Evolutionary conservation across 1,140 invertebrate species (phyloP), one percentile per base, ranked within the genome.

Genomic region (Zaprionus gabonicus): DNA sequence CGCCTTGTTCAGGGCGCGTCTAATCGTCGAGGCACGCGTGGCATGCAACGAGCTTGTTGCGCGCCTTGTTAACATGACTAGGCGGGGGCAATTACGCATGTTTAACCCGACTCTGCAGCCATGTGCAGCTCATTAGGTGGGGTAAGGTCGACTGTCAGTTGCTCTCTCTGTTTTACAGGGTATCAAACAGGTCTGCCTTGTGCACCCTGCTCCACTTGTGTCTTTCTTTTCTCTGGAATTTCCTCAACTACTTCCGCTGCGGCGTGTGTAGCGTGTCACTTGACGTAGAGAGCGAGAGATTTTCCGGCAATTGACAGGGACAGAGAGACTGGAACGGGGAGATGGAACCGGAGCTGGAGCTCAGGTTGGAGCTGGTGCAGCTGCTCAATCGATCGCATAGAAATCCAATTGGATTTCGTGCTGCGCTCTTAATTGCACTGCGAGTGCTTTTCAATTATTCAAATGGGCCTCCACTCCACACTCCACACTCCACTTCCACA

Each of bases 361-460:
- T 58, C 36, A 27, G 46, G 67, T 58, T 58, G 59, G 44, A 81
- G 76, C 81, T 23, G 58, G 63, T 86, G 83, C 83, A 85, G 69
- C 76, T 60, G 69, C 76, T 60, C 76, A 71, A 77, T 67, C 71
- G 81, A 80, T 78, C 76, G 66, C 68, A 63, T 46, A 76, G 69
- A 81, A 88, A 87, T 74, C 81, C 85, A 84, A 87, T 88, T 71
- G 41, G 51, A 88, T 84, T 81, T 87, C 73, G 63, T 88, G 87
- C 36, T 59, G 49, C 83, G 84, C 83, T 87, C 84, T 87, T 88
- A 84, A 87, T 87, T 87, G 84, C 81, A 81, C 80, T 78, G 78
- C 84, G 83, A 87, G 84, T 88, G 83, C 64, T 84, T 83, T 87
- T 88, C 81, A 88, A 87, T 87, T 88, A 87, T 84, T 88, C 81